A percentile compares a stretch with the other conserved stretches of the same genome.
Evolutionary conservation across 2,888 invertebrate genomes (phyloP).

Genomic region (Hirtodrosophila confusa): DNA sequence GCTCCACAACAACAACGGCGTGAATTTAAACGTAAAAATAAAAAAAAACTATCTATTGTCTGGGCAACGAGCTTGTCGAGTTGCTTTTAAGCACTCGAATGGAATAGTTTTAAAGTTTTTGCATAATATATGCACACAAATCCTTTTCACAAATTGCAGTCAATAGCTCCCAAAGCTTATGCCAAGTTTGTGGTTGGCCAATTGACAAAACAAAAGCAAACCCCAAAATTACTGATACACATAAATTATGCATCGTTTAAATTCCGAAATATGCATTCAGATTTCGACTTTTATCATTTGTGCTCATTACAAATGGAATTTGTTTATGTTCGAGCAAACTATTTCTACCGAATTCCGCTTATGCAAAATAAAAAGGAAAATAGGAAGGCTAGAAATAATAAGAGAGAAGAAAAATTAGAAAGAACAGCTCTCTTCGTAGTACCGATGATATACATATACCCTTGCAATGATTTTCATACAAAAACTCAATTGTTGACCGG

Average conservation of each 20-base stretch:
- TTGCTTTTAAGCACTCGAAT: conserved; percentile 53
- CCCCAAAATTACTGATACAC: conserved; percentile 43
- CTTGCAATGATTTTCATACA: too few species aligned
- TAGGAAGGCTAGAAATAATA: too few species aligned
- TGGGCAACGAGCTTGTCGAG: conserved; percentile 25
- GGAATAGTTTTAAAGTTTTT: conserved; percentile 58
- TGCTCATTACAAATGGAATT: conserved; percentile 17
- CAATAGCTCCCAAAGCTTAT: conserved; percentile 66
- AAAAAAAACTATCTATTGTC: conserved; percentile 41
- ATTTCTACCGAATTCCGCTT: neutral
- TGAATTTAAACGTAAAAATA: conserved; percentile 9
- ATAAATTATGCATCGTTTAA: conserved; percentile 64
- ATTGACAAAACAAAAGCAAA: conserved; percentile 66
- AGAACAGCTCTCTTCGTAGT: too few species aligned
- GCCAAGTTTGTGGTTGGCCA: conserved; percentile 64
- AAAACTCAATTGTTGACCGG: too few species aligned
- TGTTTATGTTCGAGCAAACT: neutral
- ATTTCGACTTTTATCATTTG: conserved; percentile 21
- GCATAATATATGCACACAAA: conserved; percentile 71
- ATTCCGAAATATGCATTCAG: conserved; percentile 13
- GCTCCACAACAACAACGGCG: conserved; percentile 14
- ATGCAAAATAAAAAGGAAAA: neutral
- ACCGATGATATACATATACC: too few species aligned
- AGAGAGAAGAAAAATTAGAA: too few species aligned
- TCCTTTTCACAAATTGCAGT: conserved; percentile 70